Evolutionary conservation across 1,140 invertebrate species (phyloP).

Genomic region (Cydia strobilella): DNA sequence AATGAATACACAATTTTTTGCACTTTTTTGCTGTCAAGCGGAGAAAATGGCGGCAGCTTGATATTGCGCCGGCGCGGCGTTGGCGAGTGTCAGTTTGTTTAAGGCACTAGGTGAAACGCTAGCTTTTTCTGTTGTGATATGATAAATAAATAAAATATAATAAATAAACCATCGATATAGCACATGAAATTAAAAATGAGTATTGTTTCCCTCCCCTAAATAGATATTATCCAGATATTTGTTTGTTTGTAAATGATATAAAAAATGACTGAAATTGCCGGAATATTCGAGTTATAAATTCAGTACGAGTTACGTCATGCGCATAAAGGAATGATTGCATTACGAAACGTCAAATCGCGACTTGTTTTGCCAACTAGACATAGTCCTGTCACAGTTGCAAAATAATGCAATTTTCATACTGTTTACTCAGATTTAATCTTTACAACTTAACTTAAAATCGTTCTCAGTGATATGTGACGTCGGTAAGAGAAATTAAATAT

Average conservation of each 20-base stretch:
- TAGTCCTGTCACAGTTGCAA: conserved; percentile 69
- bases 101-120: neutral
- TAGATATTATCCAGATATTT: no score
- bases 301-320: conserved; percentile 17
- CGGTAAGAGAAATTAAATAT: conserved; percentile 74
- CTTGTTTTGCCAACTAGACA: conserved; percentile 79
- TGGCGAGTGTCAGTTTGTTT: neutral
- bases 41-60: conserved; percentile 19
- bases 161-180: no score
- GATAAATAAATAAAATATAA: neutral
- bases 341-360: conserved; percentile 43
- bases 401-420: conserved; percentile 76
- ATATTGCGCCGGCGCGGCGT: conserved; percentile 20
- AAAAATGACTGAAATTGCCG: neutral
- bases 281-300: neutral
- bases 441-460: conserved; percentile 49
- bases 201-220: no score
- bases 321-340: neutral
- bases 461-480: conserved; percentile 61
- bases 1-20: conserved; percentile 5
- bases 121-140: neutral
- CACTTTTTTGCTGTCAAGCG: conserved; percentile 28
- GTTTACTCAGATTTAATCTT: conserved; percentile 63
- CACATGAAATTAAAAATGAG: no score
- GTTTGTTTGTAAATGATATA: no score